Conservation (phyloP, 2,797 vertebrate genomes). For the Notamacropus eugenii region DNA sequence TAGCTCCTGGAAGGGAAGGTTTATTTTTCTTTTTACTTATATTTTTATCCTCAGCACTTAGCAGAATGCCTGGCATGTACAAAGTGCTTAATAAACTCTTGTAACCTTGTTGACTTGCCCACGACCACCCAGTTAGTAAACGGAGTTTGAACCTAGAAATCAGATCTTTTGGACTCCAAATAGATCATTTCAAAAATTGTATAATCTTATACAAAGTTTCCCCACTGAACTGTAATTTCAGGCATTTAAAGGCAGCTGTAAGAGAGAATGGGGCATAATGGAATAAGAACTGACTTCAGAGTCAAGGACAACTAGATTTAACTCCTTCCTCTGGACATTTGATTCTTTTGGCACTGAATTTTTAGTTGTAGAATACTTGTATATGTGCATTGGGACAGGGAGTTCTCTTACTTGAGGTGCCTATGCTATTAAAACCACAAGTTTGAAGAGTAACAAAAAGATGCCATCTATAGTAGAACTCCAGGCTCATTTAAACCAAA, state of each 20-base stretch:
- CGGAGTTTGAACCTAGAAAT: neutral
- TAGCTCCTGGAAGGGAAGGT: too few relatives aligned
- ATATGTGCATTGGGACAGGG: neutral
- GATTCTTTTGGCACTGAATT: neutral
- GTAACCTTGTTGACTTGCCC: neutral
- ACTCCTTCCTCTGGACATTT: neutral
- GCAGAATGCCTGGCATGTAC: neutral
- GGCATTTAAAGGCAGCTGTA: neutral
- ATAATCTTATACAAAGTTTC: neutral
- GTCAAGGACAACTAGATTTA: neutral
- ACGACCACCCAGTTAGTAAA: neutral
- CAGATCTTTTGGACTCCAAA: neutral
- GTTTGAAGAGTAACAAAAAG: neutral
- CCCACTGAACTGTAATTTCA: neutral
- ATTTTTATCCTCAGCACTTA: neutral
- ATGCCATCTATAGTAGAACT: neutral
- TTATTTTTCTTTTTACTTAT: neutral
- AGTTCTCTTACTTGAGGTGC: neutral
- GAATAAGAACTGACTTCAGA: neutral
- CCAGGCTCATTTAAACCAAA: neutral
- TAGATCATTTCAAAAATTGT: neutral
- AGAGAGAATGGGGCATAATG: neutral
- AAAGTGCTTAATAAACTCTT: neutral
- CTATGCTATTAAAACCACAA: neutral
- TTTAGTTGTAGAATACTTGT: neutral